A percentile compares a stretch with the other conserved stretches of the same genome.
These are phyloP conservation scores for Megaceryle torquata DNA, from an alignment of 2,113 vertebrate genomes.

Conservation along the genomic window DNA sequence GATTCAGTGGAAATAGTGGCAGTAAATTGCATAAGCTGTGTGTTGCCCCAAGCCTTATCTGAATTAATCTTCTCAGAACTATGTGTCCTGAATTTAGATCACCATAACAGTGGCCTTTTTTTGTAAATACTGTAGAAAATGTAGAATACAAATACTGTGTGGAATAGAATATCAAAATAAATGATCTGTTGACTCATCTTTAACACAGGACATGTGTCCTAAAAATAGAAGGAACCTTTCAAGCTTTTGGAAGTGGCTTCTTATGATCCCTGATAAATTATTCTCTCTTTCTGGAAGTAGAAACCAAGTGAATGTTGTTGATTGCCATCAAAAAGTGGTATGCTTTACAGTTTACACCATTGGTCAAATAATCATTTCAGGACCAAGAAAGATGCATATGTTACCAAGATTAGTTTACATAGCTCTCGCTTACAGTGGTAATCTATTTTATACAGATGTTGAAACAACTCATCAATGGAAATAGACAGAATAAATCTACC, in stretches of 20 bases:
- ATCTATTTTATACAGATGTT: constrained; percentile 18
- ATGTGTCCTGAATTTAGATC: background rate
- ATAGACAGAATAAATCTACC: background rate
- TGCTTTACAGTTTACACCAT: background rate
- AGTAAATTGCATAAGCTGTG: background rate
- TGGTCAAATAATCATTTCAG: background rate
- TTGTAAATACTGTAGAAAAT: background rate
- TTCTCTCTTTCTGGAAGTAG: background rate
- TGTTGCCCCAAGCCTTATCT: background rate
- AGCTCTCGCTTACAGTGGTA: background rate
- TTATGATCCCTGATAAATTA: background rate
- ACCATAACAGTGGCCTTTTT: background rate
- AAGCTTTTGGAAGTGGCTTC: background rate
- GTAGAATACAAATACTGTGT: background rate
- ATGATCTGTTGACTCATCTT: background rate
- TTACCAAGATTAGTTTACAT: background rate
- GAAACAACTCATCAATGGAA: constrained; percentile 13
- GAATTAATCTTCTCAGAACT: background rate
- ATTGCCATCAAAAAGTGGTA: background rate
- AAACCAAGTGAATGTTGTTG: background rate
- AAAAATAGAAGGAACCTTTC: background rate
- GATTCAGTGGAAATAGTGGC: background rate
- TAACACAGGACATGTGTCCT: background rate
- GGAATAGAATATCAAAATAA: background rate
- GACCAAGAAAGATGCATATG: background rate